Base-by-base conservation (phyloP, 2,113 vertebrate species). In the Platycercus adscitus region DNA sequence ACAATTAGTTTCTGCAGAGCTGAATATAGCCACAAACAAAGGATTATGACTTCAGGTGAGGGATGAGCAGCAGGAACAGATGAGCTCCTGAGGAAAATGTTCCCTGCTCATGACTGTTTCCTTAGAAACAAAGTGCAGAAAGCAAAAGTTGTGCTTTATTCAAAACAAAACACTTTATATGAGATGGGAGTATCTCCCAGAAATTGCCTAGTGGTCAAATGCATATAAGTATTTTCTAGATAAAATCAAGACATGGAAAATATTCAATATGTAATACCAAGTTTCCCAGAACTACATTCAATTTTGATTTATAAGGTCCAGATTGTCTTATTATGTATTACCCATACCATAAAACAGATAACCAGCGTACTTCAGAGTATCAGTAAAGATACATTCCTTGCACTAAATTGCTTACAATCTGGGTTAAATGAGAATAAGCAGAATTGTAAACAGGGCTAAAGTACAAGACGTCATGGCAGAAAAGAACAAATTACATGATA, bases 1-100 rank as follows among this genome's bases (percentile, higher is more conserved):
- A 98, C 90, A 97, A 95, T 98, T 98, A 97, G 96, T 95, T 98
- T 97, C 97, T 93, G 90, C 75, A 79, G 97, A 96, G 97, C 86
- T 97, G 94, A 98, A 97, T 98, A 98, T 80, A 96, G 82, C 86
- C 77, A 90, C 66, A 93, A 79, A 91, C 89, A 94, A 96, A 97
- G 68, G 94, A 97, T 97, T 98, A 97, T 97, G 91, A 97, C 97
- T 98, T 95, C 80, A 96, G 95, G 91, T 96, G 95, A 96, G 92
- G 88, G 83, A 97, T 85, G 97, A 98, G 80, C 93, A 97, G 97
- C 92, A 91, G 96, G 96, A 91, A 81, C 69, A 92, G 72, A 97
- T 92, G 93, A 97, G 43, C 63, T 96, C 86, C 92, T 68, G 87
- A 88, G 80, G 85, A 93, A 89, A 93, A 88, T 68, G 28, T 87